Percentiles rank a stretch among this genome's conserved stretches.
These are phyloP conservation scores for Halcyon smyrnensis DNA, from an alignment of 2,797 vertebrate species.

Conservation along the genomic window DNA sequence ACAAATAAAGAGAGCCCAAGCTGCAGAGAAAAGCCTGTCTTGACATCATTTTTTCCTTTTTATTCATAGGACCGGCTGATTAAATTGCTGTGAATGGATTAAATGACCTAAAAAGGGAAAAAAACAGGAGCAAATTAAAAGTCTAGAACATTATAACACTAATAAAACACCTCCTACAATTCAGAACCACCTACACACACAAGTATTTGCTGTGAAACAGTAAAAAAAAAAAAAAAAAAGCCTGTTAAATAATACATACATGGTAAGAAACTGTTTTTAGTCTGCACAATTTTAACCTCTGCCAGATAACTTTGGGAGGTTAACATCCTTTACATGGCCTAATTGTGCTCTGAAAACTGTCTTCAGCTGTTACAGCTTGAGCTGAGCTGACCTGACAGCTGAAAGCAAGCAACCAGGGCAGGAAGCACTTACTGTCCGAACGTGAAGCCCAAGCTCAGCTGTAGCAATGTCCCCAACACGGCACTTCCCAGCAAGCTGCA, in stretches of 20 bases:
- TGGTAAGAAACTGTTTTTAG: neutral
- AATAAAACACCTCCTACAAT: neutral
- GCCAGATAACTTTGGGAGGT: neutral
- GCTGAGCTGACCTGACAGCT: neutral
- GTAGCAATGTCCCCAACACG: neutral
- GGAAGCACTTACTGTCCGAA: fast-evolving
- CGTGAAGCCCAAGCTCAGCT: neutral
- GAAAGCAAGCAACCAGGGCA: neutral
- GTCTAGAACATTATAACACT: neutral
- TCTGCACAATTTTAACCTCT: neutral
- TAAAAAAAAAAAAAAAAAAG: neutral
- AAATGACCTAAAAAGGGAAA: neutral
- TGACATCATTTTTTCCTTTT: conserved; percentile 72
- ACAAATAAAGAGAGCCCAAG: conserved; percentile 76
- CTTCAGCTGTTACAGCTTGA: fast-evolving
- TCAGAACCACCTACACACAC: neutral
- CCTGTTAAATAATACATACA: neutral
- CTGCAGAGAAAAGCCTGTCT: conserved; percentile 70
- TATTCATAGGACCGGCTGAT: neutral
- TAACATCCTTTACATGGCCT: neutral
- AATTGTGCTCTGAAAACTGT: neutral
- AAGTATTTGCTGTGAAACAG: neutral
- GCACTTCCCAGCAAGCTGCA: neutral
- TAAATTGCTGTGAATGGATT: neutral
- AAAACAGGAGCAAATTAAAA: neutral